Base-by-base conservation (phyloP, 2,797 vertebrate species). In the Phrynocephalus vlangalii region DNA sequence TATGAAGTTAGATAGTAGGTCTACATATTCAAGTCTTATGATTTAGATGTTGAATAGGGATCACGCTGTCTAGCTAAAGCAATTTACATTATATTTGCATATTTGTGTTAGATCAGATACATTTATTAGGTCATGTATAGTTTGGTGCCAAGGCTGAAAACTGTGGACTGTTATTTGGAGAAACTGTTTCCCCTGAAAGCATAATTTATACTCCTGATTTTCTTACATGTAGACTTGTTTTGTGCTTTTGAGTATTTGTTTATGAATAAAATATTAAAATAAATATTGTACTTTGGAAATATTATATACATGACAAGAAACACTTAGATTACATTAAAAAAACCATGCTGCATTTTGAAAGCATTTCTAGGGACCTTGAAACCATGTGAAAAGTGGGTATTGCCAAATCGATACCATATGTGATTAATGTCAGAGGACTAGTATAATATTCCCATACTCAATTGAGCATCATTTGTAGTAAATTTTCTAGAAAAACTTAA, bases 401-500 rank as follows among this genome's bases (percentile, higher is more conserved):
- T 68, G 77, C 75, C 70, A 68, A 80, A 56, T 38, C n/a, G n/a
- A 30, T 76, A 22, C 63, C 52, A 28, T 15, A 73, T 73, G 33
- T 79, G 28, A 84, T 52, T 79, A 66, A 73, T 75, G 56, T 80
- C 8, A 84, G 18, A 52, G 52, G 48, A 75, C 68, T 22, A 81
- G 28, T 81, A 81, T 30, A 48, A 38, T 56, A 48, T 50, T 50
- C 26, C 30, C n/a, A 70, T 60, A 78, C 73, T 16, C 30, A 60
- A 78, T 50, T 44, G 66, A 78, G n/a, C 20, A 30, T 6, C 83
- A 72, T 83, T 63, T 77, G 60, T 60, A 79, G 73, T 30, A 24
- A 28, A 24, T 68, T 60, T 72, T 72, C 50, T 79, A 50, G 50
- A 20, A 56, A 84, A 87, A 56, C 50, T 20, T 60, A 79, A 72